Evolutionary conservation across 2,888 invertebrate species (phyloP).

Genomic region (Ornithoptera priamus): DNA sequence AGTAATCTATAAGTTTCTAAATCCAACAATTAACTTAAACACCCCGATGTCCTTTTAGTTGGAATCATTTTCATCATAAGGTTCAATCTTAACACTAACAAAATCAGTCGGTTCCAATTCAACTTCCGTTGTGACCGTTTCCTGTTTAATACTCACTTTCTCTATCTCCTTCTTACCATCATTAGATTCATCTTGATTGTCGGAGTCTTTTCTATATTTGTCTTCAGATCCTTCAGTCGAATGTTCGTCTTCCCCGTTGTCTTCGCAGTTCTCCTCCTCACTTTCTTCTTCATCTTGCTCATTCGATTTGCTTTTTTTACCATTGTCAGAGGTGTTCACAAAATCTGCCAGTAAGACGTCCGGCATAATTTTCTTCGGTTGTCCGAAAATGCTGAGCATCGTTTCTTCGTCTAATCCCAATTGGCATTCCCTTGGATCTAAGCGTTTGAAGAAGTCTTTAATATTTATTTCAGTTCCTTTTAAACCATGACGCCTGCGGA

Average conservation of each 20-base stretch:
- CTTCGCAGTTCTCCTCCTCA: conserved; percentile 30
- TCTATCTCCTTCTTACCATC: conserved; percentile 31
- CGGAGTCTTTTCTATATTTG: conserved; percentile 19
- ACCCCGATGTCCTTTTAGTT: neutral
- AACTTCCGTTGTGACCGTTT: conserved; percentile 31
- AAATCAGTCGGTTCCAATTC: conserved; percentile 69
- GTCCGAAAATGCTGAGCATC: conserved; percentile 65
- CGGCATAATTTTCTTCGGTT: conserved; percentile 46
- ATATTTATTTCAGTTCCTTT: conserved; percentile 48
- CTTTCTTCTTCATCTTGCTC: conserved; percentile 35
- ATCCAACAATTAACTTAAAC: neutral
- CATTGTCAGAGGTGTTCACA: conserved; percentile 42
- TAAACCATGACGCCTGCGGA: conserved; percentile 66
- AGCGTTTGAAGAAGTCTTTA: conserved; percentile 53
- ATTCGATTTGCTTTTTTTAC: conserved; percentile 34
- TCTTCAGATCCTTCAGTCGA: conserved; percentile 15
- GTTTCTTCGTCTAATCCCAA: conserved; percentile 61
- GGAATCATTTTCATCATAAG: conserved; percentile 46
- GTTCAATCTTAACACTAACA: conserved; percentile 72
- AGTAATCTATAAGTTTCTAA: neutral
- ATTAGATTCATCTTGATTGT: conserved; percentile 25
- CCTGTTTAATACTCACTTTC: conserved; percentile 33
- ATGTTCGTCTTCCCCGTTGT: conserved; percentile 33
- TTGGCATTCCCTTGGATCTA: conserved; percentile 67
- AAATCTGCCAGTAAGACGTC: conserved; percentile 52